Conservation (phyloP, 2,888 invertebrate species). For the Cosmorhoe ocellata region DNA sequence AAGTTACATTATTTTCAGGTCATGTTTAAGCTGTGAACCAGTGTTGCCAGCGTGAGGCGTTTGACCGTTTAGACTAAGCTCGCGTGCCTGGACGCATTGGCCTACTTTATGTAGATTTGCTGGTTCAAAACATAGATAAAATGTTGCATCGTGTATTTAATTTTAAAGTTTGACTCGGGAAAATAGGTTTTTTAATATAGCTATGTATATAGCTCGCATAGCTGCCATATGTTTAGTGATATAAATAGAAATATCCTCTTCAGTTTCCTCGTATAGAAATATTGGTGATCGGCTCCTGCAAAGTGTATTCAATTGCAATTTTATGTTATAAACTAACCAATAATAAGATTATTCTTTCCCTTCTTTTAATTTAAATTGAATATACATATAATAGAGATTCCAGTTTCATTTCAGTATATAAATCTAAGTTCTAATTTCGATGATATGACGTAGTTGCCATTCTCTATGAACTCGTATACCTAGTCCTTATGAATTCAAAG, state of each 20-base stretch:
- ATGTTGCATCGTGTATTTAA: slow-evolving; percentile 21
- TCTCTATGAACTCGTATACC: too few species aligned
- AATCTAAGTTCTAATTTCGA: too few species aligned
- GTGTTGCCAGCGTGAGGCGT: slow-evolving; percentile 3
- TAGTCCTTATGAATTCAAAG: too few species aligned
- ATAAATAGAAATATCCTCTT: background rate
- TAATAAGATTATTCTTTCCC: too few species aligned
- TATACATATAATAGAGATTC: too few species aligned
- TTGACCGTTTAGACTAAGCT: slow-evolving; percentile 20
- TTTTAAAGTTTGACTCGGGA: slow-evolving; percentile 10
- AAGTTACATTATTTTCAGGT: background rate
- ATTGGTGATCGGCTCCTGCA: too few species aligned
- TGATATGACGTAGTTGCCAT: too few species aligned
- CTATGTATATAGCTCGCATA: too few species aligned
- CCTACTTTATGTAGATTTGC: slow-evolving; percentile 36
- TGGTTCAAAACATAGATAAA: slow-evolving; percentile 23
- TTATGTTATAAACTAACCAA: too few species aligned
- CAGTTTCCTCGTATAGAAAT: background rate
- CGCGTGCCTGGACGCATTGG: slow-evolving; percentile 43
- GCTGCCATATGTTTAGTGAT: background rate
- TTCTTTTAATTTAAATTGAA: too few species aligned
- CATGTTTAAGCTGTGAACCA: background rate
- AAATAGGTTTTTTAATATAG: slow-evolving; percentile 1
- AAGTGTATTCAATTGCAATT: too few species aligned
- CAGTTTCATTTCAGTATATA: too few species aligned